A percentile compares a stretch with the other conserved stretches of the same genome.
These are phyloP conservation scores for Stenotaenia linearis DNA, from an alignment of 2,888 invertebrate species.

Conservation along the genomic window DNA sequence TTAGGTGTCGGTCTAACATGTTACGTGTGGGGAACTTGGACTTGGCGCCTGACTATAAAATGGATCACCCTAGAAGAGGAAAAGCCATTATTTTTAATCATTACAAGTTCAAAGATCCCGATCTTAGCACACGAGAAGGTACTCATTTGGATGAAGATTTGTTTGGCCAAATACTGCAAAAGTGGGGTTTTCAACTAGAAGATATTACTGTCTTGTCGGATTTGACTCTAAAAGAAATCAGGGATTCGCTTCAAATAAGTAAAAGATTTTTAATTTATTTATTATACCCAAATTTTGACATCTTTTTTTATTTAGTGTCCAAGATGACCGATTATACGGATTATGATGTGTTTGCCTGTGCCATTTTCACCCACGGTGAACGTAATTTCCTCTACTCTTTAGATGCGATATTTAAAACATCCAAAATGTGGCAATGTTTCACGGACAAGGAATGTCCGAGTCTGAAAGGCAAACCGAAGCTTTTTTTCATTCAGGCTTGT, in stretches of 20 bases:
- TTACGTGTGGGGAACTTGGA: background rate
- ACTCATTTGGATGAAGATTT: background rate
- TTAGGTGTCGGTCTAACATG: background rate
- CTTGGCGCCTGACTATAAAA: background rate
- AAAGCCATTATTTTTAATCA: background rate
- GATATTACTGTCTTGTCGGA: background rate
- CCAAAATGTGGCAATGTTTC: background rate
- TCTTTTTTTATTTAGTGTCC: background rate
- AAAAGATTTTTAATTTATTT: background rate
- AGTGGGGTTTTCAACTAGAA: background rate
- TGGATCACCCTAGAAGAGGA: background rate
- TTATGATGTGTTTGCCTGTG: background rate
- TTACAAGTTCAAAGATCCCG: background rate
- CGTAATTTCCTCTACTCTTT: background rate
- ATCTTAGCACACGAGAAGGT: background rate
- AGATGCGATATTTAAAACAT: background rate
- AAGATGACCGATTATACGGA: background rate
- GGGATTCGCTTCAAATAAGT: background rate
- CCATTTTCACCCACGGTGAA: background rate
- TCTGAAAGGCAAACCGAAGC: background rate
- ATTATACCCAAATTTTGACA: background rate
- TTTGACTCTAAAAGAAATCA: background rate
- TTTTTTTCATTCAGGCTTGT: conserved; percentile 2
- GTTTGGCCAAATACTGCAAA: background rate
- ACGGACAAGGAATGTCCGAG: background rate